Base-by-base conservation (phyloP, 1,140 invertebrate species). In the Neotoxoptera formosana region DNA sequence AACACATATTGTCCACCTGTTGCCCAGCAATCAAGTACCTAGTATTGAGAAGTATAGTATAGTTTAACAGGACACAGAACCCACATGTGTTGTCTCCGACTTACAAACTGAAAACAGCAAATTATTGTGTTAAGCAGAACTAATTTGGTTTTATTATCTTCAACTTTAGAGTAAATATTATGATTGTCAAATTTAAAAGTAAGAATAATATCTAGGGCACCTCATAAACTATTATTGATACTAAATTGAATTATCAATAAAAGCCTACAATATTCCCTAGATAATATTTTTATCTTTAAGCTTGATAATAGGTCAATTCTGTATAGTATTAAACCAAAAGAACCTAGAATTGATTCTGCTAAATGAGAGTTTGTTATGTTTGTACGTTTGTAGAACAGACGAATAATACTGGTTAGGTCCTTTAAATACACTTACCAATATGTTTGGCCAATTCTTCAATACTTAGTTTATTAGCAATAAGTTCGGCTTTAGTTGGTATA, bases 401-500 rank as follows among this genome's bases (percentile, higher is more conserved):
- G 30, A 30, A 6, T 30, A 25, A 60, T 9, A 8, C 23, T 30
- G 25, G 9, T 60, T 60, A 60, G 8, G 8, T 60, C 9, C 3
- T n/a, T 14, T n/a, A 25, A 84, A 41, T 47, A 93, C 34, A 96
- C 96, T 96, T 95, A 98, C 97, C 98, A 94, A 99, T 97, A 95
- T 98, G 96, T 94, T 97, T 96, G 0, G 98, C 98, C 93, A 99
- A 95, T 95, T 98, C 96, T 11, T 97, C 95, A 30, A 97, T 96
- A 94, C 97, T 97, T 94, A 99, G 95, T 95, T 97, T 97, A 95
- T 99, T 99, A 36, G 98, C 99, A 94, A 99, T 98, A 20, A 99
- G 96, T 95, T 99, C 99, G 95, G 99, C 98, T 93, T 97, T 96
- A 0, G 99, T 99, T n/a, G 99, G 99, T 94, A 99, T 99, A 95